Evolutionary conservation across 2,888 invertebrate species (phyloP), one percentile per base, ranked within the genome.

Genomic region (Ectemnius cavifrons): DNA sequence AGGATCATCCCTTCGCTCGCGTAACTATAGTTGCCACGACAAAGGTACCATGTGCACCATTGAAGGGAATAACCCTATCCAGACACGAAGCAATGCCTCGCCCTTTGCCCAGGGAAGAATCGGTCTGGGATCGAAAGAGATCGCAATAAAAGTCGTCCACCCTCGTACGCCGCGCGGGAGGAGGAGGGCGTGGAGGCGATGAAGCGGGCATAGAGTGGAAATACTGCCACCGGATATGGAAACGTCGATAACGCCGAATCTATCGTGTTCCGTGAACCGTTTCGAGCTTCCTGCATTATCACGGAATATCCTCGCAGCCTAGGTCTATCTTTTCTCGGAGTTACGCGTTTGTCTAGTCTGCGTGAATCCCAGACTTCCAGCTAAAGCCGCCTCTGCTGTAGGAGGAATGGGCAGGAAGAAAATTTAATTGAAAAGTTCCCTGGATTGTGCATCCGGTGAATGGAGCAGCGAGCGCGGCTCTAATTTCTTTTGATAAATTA

Each of bases 161-260:
- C 52, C 52, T 11, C 37, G 23, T 23, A 23, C 23, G 23, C 11
- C 8, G 37, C 1, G 37, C 37, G 4, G 3, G 14, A 27, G 61
- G 18, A 60, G 28, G 60, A 28, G 37, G 45, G 46, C 13, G 63
- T 27, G 57, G 61, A 28, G 46, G 60, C 60, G 71, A 71, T 71
- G 71, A 67, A 67, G 71, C 67, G 67, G 60, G 52, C 45, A 58
- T 20, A 52, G 67, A 71, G 61, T 60, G 49, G 68, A 52, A 52
- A 60, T 71, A 67, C 71, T 67, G 61, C 60, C 61, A 52, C 46
- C 56, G 71, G 46, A 52, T 59, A 71, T 60, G 60, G 71, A 67
- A 71, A 67, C 68, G 71, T 67, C 74, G 67, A 52, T 52, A 52
- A 52, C 52, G 52, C 5, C 52, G 16, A 52, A 52, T 52, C 52